Evolutionary conservation across 2,113 vertebrate species (phyloP), one percentile per base, ranked within the genome.

Genomic region (Leuciscus idus): DNA sequence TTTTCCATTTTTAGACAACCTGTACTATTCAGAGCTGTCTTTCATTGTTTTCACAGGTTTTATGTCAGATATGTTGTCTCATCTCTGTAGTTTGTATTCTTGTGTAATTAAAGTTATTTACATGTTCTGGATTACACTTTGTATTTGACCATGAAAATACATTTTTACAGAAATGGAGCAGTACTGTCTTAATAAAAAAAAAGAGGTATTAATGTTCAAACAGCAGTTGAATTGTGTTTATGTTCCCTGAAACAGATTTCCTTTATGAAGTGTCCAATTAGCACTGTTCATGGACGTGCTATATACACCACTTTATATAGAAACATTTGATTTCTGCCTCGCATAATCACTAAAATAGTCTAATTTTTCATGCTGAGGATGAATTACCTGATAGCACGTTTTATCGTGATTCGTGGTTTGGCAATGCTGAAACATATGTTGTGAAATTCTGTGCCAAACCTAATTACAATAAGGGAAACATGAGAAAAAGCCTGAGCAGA

Each of bases 171-270:
- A 95, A 92, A 91, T 90, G 89, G 91, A 95, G 92, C 93, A 96
- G 95, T 95, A 92, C 93, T 95, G 95, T 96, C 95, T 96, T 95
- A 96, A 96, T 95, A 96, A 95, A 95, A 95, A 95, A 43, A 52
- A 52, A 52, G 79, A 87, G 88, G 87, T 94, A 92, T 95, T 93
- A 94, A 96, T 95, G 95, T 96, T 94, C 92, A 92, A 93, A 91
- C 70, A 33, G 48, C 76, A 78, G 62, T 87, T 81, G 61, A 74
- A 61, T 26, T 84, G 73, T 81, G 85, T 88, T 26, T 52, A 88
- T 48, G 30, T 33, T 39, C 36, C n/a, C 12, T 59, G 26, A 43
- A 66, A 68, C 28, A 50, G 15, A 52, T 48, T 48, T 28, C 30
- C n/a, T 55, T 33, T 52, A 55, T 26, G 68, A 72, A 68, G 46